Evolutionary conservation across 2,888 invertebrate genomes (phyloP).

Genomic region (Fragum whitleyi): DNA sequence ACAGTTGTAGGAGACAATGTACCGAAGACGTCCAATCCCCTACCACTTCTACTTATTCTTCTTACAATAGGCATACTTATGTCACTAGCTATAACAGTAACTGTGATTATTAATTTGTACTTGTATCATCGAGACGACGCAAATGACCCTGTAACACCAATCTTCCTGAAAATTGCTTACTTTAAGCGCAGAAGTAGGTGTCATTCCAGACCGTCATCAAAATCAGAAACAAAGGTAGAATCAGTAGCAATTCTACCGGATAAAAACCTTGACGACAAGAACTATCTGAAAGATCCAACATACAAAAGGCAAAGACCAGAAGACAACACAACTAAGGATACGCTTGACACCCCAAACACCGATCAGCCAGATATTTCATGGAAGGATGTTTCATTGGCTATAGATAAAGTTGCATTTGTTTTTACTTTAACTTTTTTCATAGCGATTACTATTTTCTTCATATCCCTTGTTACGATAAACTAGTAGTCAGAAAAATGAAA

Average conservation of each 20-base stretch:
- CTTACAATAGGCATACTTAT: neutral
- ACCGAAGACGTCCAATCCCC: constrained; percentile 13
- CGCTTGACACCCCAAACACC: neutral
- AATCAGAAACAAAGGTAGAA: neutral
- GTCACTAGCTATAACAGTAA: neutral
- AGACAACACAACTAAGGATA: neutral
- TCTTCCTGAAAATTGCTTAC: neutral
- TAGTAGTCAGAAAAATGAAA: no score
- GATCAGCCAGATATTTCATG: neutral
- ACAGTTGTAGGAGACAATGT: constrained; percentile 7
- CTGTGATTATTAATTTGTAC: constrained; percentile 10
- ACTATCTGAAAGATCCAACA: neutral
- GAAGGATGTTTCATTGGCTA: constrained; percentile 4
- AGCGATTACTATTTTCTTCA: no score
- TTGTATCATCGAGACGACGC: constrained; percentile 1
- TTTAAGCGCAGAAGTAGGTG: neutral
- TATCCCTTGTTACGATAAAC: no score
- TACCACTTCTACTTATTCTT: neutral
- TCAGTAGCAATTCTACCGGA: neutral
- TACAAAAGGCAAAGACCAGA: neutral
- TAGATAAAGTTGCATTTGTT: constrained; percentile 13
- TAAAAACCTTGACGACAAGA: neutral
- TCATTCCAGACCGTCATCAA: neutral
- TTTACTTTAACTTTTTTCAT: neutral
- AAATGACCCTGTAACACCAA: neutral